Conservation (phyloP, 1,140 invertebrate species). For the Anoplolepis gracilipes region DNA sequence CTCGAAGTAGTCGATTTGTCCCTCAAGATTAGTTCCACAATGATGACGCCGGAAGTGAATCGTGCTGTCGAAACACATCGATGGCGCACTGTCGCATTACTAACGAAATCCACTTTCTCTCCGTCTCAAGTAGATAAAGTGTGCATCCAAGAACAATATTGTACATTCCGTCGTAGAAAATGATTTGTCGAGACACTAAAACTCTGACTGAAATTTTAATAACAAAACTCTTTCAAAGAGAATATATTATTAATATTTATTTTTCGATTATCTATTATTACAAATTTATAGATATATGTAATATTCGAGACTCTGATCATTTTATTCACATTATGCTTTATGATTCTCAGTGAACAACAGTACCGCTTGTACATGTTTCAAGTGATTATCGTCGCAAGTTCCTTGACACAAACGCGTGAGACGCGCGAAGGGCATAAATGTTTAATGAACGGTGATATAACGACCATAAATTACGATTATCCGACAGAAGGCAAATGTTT, state of each 20-base stretch:
- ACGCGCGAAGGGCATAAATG: constrained; percentile 55
- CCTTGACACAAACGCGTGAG: constrained; percentile 65
- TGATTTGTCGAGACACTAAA: too few relatives aligned
- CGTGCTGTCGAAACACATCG: constrained; percentile 41
- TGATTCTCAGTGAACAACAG: constrained; percentile 3
- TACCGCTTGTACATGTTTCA: constrained; percentile 17
- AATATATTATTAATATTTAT: background rate
- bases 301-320: background rate
- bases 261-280: background rate
- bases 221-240: background rate
- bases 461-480: constrained; percentile 62
- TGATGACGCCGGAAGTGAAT: constrained; percentile 43
- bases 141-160: constrained; percentile 5
- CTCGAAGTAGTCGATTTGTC: background rate
- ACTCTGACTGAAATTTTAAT: background rate
- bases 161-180: constrained; percentile 16
- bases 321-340: background rate
- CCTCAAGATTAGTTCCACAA: constrained; percentile 16
- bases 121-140: constrained; percentile 14
- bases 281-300: background rate
- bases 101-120: constrained; percentile 59
- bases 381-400: constrained; percentile 61
- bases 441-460: constrained; percentile 73
- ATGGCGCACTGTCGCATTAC: constrained; percentile 13
- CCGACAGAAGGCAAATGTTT: constrained; percentile 7